These are phyloP conservation scores for Drosophila meridiana DNA, from an alignment of 2,888 invertebrate genomes.

Conservation along the genomic window DNA sequence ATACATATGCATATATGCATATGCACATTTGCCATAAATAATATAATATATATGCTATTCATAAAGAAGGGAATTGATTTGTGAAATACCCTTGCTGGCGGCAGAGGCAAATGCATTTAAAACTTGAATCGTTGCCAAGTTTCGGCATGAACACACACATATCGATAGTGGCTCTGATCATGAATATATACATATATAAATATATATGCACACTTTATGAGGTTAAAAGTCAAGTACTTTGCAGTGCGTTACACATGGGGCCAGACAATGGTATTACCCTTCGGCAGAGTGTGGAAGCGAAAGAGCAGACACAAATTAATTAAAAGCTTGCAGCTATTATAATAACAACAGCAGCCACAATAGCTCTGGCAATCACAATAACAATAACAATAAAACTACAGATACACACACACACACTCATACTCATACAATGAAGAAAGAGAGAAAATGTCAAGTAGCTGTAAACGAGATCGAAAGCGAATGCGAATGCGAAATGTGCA, in stretches of 20 bases:
- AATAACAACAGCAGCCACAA: neutral
- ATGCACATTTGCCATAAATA: neutral
- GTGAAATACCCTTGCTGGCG: neutral
- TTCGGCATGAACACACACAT: neutral
- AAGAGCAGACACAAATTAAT: constrained; percentile 24
- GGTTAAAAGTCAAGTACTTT: constrained; percentile 1
- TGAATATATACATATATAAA: neutral
- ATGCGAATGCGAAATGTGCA: constrained; percentile 5
- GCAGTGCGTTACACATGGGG: neutral
- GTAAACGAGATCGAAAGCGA: constrained; percentile 16
- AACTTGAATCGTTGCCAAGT: constrained; percentile 9
- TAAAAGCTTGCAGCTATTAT: constrained; percentile 9
- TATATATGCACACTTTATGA: neutral
- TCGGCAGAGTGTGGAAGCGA: neutral
- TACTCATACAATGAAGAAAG: neutral
- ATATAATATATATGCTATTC: constrained; percentile 1
- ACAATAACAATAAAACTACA: constrained; percentile 14
- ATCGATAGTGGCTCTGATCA: neutral
- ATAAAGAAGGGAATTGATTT: constrained; percentile 4
- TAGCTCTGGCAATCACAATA: neutral
- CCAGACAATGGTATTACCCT: neutral
- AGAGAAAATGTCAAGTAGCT: neutral
- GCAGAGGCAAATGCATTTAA: constrained; percentile 2
- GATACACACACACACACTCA: neutral
- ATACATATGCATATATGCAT: neutral